Evolutionary conservation across 1,140 invertebrate species (phyloP), one percentile per base, ranked within the genome.

Genomic region (Drosophila busckii): DNA sequence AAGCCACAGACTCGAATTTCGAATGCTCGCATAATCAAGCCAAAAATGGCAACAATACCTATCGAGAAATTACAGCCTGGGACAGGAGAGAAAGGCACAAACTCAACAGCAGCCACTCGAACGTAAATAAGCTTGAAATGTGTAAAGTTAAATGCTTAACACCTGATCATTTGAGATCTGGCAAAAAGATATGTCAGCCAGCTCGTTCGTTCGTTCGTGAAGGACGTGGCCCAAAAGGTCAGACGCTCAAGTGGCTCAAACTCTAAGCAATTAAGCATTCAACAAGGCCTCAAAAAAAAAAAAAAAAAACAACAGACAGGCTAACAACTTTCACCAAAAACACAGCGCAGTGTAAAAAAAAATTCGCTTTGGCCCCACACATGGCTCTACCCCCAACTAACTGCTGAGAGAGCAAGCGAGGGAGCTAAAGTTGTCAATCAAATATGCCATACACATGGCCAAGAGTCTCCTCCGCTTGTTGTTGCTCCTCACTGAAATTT

Each of bases 11-110:
- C 4, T 4, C 4, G 8, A 65, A 73, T 61, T 70, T 67, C 55
- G 67, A 63, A 54, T 78, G 71, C 69, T 76, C 66, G 71, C 70
- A 76, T 78, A 76, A 76, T 78, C 71, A 71, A 66, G 62, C 71
- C 67, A 71, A 76, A 78, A 70, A 70, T 29, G 67, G 67, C 73
- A 42, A 53, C 46, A 12, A 48, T 46, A 50, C 12, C 46, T 41
- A 56, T 15, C 45, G 40, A 46, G 59, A 46, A 55, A 44, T 42
- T 37, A 59, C 19, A 23, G 32, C 1, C 4, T 7, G 17, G 6
- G 15, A 23, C n/a, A 2, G 6, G 6, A 37, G 7, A 10, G 7
- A 9, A 10, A 35, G 20, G 12, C 20, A 9, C 8, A 20, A 32
- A 17, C 25, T 10, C 12, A 7, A 16, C 16, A 17, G 19, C n/a